Conservation (phyloP, 2,113 vertebrate genomes). For the Seriola quinqueradiata region DNA sequence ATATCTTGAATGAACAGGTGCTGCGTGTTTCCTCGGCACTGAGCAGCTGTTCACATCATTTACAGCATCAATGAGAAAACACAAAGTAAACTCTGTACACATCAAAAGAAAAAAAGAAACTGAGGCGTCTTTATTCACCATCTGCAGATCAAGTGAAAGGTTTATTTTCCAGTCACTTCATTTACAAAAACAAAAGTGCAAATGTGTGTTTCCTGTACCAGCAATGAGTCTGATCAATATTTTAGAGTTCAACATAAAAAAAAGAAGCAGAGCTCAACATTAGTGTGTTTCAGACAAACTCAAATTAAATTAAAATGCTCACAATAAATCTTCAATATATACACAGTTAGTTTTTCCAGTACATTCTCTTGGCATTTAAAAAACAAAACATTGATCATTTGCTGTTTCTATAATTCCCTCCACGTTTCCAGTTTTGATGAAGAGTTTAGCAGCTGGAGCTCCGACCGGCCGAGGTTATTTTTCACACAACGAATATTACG, state of each 20-base stretch:
- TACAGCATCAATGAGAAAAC: too few relatives aligned
- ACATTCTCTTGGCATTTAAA: constrained; percentile 61
- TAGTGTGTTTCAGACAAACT: constrained; percentile 39
- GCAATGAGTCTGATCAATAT: constrained; percentile 31
- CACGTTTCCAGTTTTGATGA: constrained; percentile 5
- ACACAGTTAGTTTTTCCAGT: not conserved
- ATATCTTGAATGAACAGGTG: too few relatives aligned
- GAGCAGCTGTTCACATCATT: too few relatives aligned
- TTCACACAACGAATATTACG: not conserved
- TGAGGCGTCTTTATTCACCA: not conserved
- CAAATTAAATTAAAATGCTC: constrained; percentile 13
- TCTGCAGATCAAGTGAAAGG: not conserved
- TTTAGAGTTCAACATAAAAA: not conserved
- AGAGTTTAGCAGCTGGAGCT: constrained; percentile 32
- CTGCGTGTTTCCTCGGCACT: too few relatives aligned
- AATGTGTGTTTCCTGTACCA: constrained; percentile 18
- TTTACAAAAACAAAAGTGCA: constrained; percentile 68
- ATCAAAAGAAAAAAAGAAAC: not conserved
- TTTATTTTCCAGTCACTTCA: constrained; percentile 50
- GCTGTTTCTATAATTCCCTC: not conserved
- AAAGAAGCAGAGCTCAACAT: not conserved
- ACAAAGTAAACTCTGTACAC: too few relatives aligned
- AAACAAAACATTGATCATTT: not conserved
- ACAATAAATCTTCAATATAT: constrained; percentile 19
- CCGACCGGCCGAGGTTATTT: not conserved